Evolutionary conservation across 1,140 invertebrate genomes (phyloP).

Genomic region (Diachasma alloeum): DNA sequence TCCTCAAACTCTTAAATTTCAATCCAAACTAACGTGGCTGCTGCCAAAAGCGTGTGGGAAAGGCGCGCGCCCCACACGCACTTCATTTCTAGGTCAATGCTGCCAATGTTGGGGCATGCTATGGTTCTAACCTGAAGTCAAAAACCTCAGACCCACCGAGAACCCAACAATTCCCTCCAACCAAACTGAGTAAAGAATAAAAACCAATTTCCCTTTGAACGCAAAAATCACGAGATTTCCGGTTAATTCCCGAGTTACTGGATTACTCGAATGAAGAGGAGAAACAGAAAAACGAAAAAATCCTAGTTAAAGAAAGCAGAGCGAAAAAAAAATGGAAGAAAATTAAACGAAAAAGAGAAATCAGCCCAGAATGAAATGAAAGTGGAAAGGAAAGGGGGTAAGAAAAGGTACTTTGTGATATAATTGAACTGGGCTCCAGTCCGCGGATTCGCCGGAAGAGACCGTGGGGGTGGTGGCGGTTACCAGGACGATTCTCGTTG

Average conservation of each 20-base stretch:
- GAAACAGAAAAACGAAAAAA: background rate
- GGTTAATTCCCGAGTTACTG: constrained; percentile 16
- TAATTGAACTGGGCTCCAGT: constrained; percentile 28
- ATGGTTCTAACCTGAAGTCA: background rate
- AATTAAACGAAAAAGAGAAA: background rate
- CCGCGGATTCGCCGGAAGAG: constrained; percentile 32
- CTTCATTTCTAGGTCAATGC: constrained; percentile 32
- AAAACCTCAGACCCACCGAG: background rate
- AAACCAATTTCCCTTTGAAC: constrained; percentile 2
- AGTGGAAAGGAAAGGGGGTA: background rate
- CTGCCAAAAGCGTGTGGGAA: constrained; percentile 4
- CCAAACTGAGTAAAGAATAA: background rate
- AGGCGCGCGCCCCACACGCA: background rate
- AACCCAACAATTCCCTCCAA: background rate
- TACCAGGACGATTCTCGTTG: constrained; percentile 30
- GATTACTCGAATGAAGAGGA: constrained; percentile 2
- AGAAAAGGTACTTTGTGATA: constrained; percentile 25
- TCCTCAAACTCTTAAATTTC: constrained; percentile 4
- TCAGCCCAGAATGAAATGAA: background rate
- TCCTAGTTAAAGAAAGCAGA: background rate
- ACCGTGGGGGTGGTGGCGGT: constrained; percentile 28
- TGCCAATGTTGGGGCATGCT: constrained; percentile 21
- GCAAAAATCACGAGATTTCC: constrained; percentile 16
- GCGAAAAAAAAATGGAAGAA: background rate
- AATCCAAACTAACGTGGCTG: background rate